Percentiles rank a stretch among this genome's conserved stretches.
phyloP scores from a whole-genome alignment of 2,888 invertebrate species.

The Baronia brevicornis region DNA sequence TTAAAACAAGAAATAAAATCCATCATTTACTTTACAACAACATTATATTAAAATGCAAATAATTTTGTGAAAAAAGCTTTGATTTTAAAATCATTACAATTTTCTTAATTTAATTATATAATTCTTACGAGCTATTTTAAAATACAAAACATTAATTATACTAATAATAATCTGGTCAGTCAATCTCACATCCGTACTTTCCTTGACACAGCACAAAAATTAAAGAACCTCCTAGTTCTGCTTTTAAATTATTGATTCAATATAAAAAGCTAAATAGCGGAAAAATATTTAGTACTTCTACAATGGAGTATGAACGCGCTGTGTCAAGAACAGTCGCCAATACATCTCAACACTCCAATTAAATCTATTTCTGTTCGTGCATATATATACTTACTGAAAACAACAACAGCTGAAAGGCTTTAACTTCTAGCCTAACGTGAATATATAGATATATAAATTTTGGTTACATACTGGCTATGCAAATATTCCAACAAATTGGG shows the following conservation, averaged over 20 bases:
- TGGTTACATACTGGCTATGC: slow-evolving; percentile 1
- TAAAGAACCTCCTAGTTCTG: no score
- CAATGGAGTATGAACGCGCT: slow-evolving; percentile 23
- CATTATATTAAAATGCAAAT: slow-evolving; percentile 34
- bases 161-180: slow-evolving; percentile 60
- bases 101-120: slow-evolving; percentile 53
- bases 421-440: slow-evolving; percentile 4
- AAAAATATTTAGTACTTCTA: slow-evolving; percentile 10
- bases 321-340: slow-evolving; percentile 48
- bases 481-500: slow-evolving; percentile 2
- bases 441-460: slow-evolving; percentile 3
- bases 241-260: no score
- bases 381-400: slow-evolving; percentile 16
- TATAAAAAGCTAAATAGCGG: slow-evolving; percentile 16
- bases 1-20: slow-evolving; percentile 20
- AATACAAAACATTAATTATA: slow-evolving; percentile 58
- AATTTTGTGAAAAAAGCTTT: slow-evolving; percentile 44
- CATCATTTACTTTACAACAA: slow-evolving; percentile 25
- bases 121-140: slow-evolving; percentile 40
- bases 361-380: slow-evolving; percentile 21
- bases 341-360: slow-evolving; percentile 32
- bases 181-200: slow-evolving; percentile 48
- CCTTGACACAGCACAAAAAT: slow-evolving; percentile 50
- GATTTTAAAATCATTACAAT: slow-evolving; percentile 45
- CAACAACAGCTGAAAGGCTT: slow-evolving; percentile 31